A percentile compares a stretch with the other conserved stretches of the same genome.
Conservation (phyloP, 1,140 invertebrate species). For the Drosophila prosaltans region DNA sequence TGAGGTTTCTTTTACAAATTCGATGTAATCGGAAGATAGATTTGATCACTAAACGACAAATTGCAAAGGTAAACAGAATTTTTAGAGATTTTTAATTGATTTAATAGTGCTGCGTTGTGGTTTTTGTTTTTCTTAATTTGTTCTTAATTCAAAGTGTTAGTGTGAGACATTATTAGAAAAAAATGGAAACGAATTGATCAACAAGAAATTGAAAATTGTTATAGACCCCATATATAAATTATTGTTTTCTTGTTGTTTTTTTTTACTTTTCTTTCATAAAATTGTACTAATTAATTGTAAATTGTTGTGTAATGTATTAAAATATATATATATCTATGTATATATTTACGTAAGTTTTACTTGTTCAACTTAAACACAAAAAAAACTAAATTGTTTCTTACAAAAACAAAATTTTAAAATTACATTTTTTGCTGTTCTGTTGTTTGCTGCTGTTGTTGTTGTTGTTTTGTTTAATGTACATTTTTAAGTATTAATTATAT, state of each 20-base stretch:
- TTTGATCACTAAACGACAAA: not conserved
- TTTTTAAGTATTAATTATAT: not conserved
- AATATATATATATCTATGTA: conserved; percentile 49
- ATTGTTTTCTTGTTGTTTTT: conserved; percentile 23
- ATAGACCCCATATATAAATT: conserved; percentile 2
- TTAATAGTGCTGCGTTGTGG: no score
- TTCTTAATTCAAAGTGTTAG: not conserved
- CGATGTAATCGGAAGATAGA: no score
- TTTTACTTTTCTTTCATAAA: conserved; percentile 53
- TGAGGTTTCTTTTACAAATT: no score
- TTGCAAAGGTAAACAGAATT: not conserved
- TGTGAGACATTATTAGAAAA: conserved; percentile 18
- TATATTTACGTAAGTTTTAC: conserved; percentile 43
- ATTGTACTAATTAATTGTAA: conserved; percentile 78
- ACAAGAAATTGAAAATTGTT: not conserved
- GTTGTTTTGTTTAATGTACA: conserved; percentile 33
- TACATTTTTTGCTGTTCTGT: conserved; percentile 74
- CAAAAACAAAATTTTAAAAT: conserved; percentile 62
- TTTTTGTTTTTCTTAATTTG: no score
- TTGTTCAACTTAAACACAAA: conserved; percentile 39
- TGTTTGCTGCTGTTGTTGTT: conserved; percentile 35
- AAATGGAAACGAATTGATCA: conserved; percentile 6
- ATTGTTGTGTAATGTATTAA: conserved; percentile 52
- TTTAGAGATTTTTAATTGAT: not conserved
- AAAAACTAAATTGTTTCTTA: conserved; percentile 26